Base-by-base conservation (phyloP, 2,888 invertebrate species). In the Volucella inanis region DNA sequence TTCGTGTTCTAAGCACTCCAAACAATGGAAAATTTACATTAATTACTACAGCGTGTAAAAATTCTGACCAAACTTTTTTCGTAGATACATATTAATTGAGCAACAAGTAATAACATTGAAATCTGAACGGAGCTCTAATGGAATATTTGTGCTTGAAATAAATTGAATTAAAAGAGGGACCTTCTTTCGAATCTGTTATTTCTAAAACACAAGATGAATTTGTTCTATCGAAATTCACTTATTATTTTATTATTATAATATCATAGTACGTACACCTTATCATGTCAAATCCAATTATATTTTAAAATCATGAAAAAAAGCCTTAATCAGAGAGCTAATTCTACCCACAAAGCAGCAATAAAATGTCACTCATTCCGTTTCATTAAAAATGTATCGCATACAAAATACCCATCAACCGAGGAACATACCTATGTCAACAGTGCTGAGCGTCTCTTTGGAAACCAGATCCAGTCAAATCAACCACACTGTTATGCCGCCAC, bases 301-400 rank as follows among this genome's bases (percentile, higher is more conserved):
- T 67, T 61, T 47, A 14, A 67, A 80, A 49, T 31, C 67, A 39
- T 15, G 54, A 52, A 43, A 41, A 31, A 1, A 47, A 49, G 8
- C 14, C 61, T 61, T 64, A 64, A 79, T 68, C 45, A 67, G 22
- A 8, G 47, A 39, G 50, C 31, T 41, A 75, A 67, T 62, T 18
- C 22, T 39, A 18, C 57, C 75, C 77, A 39, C 70, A 47, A 55
- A 65, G 54, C 65, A 70, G 67, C 81, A 81, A 71, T 85, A 81
- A 81, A 67, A 72, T 61, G 72, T 72, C 79, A 67, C 52, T 72
- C 79, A 54, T 67, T 85, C 72, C 64, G 61, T 72, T 81, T 84
- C 74, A 84, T 84, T 70, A 75, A 84, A 74, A 64, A 55, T 79
- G 45, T 61, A 71, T 67, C 31, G 18, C 72, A 41, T 54, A 72